These are phyloP conservation scores for Oreochromis grahami DNA, from an alignment of 2,797 vertebrate genomes.

Conservation along the genomic window DNA sequence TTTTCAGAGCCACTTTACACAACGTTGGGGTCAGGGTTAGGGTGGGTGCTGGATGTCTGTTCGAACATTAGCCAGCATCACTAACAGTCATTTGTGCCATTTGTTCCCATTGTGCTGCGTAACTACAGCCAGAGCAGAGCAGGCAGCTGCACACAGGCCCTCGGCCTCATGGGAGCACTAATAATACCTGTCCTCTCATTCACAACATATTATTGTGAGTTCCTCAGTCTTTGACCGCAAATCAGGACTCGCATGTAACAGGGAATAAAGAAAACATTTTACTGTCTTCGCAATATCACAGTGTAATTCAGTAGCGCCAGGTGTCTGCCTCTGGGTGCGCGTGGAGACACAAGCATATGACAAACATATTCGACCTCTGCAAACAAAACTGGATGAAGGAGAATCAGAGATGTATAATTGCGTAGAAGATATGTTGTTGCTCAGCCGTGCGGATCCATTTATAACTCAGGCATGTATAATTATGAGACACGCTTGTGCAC, in stretches of 20 bases:
- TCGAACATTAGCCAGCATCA: background rate
- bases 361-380: conserved; percentile 1
- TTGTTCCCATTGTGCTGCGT: conserved; percentile 41
- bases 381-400: conserved; percentile 17
- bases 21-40: background rate
- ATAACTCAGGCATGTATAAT: conserved; percentile 14
- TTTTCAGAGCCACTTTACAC: background rate
- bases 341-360: conserved; percentile 25
- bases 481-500: background rate
- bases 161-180: conserved; percentile 39
- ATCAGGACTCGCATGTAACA: background rate
- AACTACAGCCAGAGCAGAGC: conserved; percentile 6
- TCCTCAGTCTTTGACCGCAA: background rate
- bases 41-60: background rate
- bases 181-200: conserved; percentile 53
- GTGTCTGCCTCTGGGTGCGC: background rate
- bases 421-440: conserved; percentile 31
- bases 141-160: conserved; percentile 29
- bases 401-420: conserved; percentile 35
- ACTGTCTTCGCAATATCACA: conserved; percentile 13
- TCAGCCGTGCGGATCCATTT: conserved; percentile 32
- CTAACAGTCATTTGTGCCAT: conserved; percentile 9
- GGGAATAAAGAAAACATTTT: conserved; percentile 18
- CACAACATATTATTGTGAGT: conserved; percentile 43
- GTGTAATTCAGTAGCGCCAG: conserved; percentile 2